These are phyloP conservation scores for Mesodorylaimus sp. DNA, from an alignment of 2,888 invertebrate species.

Conservation along the genomic window DNA sequence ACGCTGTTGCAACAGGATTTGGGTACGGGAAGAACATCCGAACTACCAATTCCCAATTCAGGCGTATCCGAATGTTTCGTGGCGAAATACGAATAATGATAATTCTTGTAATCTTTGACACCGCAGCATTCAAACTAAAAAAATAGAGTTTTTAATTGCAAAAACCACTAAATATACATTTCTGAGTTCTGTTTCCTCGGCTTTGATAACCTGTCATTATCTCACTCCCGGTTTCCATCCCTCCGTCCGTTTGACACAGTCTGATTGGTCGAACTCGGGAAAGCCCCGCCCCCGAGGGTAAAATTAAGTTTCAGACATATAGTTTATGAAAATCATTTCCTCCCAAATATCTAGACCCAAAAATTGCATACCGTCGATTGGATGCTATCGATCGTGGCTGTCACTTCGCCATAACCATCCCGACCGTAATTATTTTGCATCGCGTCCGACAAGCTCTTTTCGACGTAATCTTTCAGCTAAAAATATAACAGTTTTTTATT, in stretches of 20 bases:
- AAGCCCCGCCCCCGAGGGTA: background rate
- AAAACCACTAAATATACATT: background rate
- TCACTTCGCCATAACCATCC: slow-evolving; percentile 38
- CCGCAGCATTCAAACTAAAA: slow-evolving; percentile 57
- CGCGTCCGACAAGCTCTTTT: slow-evolving; percentile 44
- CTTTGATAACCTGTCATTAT: too few relatives aligned
- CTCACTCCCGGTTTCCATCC: too few relatives aligned
- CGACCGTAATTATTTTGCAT: slow-evolving; percentile 45
- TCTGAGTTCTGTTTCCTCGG: too few relatives aligned
- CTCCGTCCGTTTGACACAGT: too few relatives aligned
- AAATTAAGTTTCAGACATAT: background rate
- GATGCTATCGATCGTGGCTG: slow-evolving; percentile 49
- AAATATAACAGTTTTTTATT: background rate
- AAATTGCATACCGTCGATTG: slow-evolving; percentile 38
- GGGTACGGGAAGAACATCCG: slow-evolving; percentile 17
- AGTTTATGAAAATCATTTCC: too few relatives aligned
- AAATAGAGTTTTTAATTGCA: slow-evolving; percentile 10
- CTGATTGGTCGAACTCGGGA: too few relatives aligned
- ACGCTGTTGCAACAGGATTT: slow-evolving; percentile 22
- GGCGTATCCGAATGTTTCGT: too few relatives aligned
- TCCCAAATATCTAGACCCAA: background rate
- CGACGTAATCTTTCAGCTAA: slow-evolving; percentile 45
- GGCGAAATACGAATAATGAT: slow-evolving; percentile 35
- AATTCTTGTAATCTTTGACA: slow-evolving; percentile 50
- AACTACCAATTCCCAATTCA: slow-evolving; percentile 3